Conservation (phyloP, 2,888 invertebrate species). For the Icerya purchasi region DNA sequence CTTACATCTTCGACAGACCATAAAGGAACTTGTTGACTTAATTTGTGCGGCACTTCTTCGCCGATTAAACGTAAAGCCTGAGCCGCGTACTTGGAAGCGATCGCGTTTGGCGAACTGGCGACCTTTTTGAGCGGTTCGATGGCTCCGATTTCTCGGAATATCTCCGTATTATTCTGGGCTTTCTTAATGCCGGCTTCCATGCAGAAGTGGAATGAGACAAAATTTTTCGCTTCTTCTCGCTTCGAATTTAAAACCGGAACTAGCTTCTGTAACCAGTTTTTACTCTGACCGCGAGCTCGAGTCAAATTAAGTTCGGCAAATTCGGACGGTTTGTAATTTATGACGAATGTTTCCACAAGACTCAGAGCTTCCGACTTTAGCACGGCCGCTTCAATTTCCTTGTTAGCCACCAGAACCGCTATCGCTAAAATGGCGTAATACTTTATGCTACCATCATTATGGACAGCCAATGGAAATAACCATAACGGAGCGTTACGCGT, state of each 20-base stretch:
- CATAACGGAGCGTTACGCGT: constrained; percentile 73
- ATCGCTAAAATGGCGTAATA: constrained; percentile 98
- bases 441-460: constrained; percentile 87
- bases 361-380: constrained; percentile 88
- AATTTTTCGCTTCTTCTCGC: constrained; percentile 81
- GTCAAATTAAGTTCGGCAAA: constrained; percentile 81
- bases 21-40: constrained; percentile 91
- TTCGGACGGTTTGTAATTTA: constrained; percentile 78
- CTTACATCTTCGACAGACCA: constrained; percentile 94
- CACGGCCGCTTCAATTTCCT: constrained; percentile 93
- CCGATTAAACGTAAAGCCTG: constrained; percentile 80
- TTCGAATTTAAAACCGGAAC: constrained; percentile 87
- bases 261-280: constrained; percentile 77
- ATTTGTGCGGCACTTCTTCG: constrained; percentile 89
- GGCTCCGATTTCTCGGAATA: constrained; percentile 84
- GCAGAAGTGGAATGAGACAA: constrained; percentile 95
- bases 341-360: constrained; percentile 90
- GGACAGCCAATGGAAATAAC: constrained; percentile 92
- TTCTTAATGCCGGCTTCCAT: constrained; percentile 98
- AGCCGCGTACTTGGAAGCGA: constrained; percentile 90
- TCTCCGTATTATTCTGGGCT: constrained; percentile 70
- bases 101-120: constrained; percentile 92
- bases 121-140: constrained; percentile 87
- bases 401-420: constrained; percentile 85
- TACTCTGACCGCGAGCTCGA: constrained; percentile 88